Conservation (phyloP, 2,113 vertebrate genomes). For the Microcebus ravelobensis region DNA sequence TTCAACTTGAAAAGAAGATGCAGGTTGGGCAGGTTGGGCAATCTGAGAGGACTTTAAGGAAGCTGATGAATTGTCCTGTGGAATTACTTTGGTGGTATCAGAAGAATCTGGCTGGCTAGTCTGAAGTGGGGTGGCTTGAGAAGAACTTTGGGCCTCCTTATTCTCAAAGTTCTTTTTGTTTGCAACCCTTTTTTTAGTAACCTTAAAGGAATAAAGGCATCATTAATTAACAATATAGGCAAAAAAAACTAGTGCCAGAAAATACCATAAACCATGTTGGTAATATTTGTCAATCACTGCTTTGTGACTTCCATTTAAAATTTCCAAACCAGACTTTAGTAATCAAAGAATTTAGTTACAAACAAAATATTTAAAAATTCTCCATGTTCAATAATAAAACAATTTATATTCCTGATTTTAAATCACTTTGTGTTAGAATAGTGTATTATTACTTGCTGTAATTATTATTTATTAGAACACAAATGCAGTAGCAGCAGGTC, state of each 20-base stretch:
- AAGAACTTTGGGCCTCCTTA: conserved; percentile 88
- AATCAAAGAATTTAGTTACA: background rate
- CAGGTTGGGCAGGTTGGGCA: conserved; percentile 77
- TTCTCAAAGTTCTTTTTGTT: conserved; percentile 91
- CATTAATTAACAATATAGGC: background rate
- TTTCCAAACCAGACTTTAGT: conserved; percentile 25
- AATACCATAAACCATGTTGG: background rate
- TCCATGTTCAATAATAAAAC: background rate
- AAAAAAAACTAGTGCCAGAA: background rate
- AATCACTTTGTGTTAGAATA: conserved; percentile 17
- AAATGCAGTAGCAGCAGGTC: conserved; percentile 16
- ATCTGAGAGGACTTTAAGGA: conserved; percentile 74
- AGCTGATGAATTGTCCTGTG: conserved; percentile 80
- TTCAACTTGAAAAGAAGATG: conserved; percentile 80
- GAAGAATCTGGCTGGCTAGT: conserved; percentile 82
- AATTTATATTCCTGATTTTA: conserved; percentile 17
- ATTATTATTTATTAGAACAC: conserved; percentile 37
- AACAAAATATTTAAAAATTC: conserved; percentile 3
- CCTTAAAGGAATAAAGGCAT: conserved; percentile 86
- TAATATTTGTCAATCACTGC: background rate
- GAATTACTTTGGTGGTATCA: conserved; percentile 66
- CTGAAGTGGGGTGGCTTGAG: conserved; percentile 82
- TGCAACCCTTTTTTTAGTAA: conserved; percentile 97
- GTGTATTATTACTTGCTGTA: background rate
- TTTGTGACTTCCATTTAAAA: conserved; percentile 14